phyloP scores from a whole-genome alignment of 2,888 invertebrate species.

The Aleiodes alternator region DNA sequence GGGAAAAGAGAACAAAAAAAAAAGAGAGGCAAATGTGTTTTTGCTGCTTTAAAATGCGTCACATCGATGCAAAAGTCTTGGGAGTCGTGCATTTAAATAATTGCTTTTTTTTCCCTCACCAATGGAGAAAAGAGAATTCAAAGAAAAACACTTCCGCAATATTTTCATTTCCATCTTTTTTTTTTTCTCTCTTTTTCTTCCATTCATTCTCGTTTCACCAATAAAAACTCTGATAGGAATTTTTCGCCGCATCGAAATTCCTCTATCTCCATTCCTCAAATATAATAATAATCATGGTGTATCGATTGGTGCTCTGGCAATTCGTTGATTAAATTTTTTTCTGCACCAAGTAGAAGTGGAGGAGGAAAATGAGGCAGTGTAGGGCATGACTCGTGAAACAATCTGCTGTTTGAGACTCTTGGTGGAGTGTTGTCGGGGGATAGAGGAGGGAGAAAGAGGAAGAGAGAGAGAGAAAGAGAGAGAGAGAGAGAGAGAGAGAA shows the following conservation, averaged over 20 bases:
- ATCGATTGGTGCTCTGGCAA: conserved; percentile 25
- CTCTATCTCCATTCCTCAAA: background rate
- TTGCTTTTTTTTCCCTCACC: no score
- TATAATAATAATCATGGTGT: conserved; percentile 13
- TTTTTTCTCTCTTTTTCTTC: no score
- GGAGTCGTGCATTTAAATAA: no score
- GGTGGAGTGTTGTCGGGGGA: background rate
- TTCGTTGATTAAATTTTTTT: conserved; percentile 44
- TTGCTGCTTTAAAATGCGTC: no score
- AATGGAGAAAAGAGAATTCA: no score
- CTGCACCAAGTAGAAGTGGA: background rate
- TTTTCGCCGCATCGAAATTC: conserved; percentile 28
- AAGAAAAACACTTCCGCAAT: no score
- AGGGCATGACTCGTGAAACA: conserved; percentile 7
- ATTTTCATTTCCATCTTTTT: no score
- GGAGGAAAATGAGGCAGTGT: background rate
- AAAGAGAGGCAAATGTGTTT: background rate
- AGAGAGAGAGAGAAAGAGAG: background rate
- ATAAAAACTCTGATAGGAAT: background rate
- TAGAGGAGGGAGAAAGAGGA: background rate
- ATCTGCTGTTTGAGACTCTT: conserved; percentile 25
- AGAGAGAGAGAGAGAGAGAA: background rate
- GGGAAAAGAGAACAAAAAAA: background rate
- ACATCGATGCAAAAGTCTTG: no score
- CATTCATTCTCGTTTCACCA: no score